A percentile compares a stretch with the other conserved stretches of the same genome.
phyloP scores from a whole-genome alignment of 37 sponge, comb jelly and placozoan genomes.

The Chondrilla cf. caribensis region DNA sequence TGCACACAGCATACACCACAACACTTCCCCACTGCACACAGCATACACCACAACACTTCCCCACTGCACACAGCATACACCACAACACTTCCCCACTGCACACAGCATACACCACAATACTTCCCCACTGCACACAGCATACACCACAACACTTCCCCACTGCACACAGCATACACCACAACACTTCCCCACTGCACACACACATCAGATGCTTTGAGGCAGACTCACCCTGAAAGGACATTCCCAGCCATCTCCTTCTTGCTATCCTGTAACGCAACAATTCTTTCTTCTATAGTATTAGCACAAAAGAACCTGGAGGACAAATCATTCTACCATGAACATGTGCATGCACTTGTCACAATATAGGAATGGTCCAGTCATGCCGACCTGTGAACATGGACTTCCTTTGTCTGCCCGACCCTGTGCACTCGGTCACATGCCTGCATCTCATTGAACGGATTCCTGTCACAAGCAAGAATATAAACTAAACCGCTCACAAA shows the following conservation, averaged over 20 bases:
- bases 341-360: not conserved
- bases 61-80: too few species aligned
- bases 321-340: not conserved
- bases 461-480: constrained; percentile 11
- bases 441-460: constrained; percentile 70
- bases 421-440: constrained; percentile 66
- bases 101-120: too few species aligned
- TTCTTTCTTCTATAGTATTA: constrained; percentile 57
- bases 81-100: too few species aligned
- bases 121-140: too few species aligned
- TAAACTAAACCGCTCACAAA: too few species aligned
- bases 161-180: too few species aligned
- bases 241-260: constrained; percentile 49
- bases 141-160: too few species aligned
- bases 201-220: too few species aligned
- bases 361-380: not conserved
- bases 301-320: constrained; percentile 53
- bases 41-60: too few species aligned
- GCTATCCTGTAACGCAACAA: constrained; percentile 48
- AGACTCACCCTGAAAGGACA: constrained; percentile 74
- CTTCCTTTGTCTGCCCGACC: constrained; percentile 63
- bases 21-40: too few species aligned
- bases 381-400: constrained; percentile 51
- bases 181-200: too few species aligned
- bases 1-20: too few species aligned